phyloP scores from a whole-genome alignment of 2,113 vertebrate species.

The Merops nubicus region DNA sequence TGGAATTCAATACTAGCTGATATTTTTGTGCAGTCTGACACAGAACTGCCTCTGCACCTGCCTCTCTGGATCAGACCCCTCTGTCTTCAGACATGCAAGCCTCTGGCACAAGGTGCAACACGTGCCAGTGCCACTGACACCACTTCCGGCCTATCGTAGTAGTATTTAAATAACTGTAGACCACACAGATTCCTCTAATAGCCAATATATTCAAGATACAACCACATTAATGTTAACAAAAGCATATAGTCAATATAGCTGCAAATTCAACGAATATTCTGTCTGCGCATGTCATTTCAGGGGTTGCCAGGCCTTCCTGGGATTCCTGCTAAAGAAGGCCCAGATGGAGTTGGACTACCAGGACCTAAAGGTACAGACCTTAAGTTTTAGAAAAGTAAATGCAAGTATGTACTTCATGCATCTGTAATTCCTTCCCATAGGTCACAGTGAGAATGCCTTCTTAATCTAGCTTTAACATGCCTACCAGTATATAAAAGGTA shows the following conservation, averaged over 20 bases:
- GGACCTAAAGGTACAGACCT: constrained; percentile 86
- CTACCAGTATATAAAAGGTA: neutral
- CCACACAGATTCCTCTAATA: neutral
- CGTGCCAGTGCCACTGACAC: neutral
- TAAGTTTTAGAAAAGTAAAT: neutral
- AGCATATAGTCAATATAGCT: neutral
- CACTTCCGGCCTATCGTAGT: neutral
- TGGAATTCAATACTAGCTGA: neutral
- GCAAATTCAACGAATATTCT: neutral
- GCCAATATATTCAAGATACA: neutral
- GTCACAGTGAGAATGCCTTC: neutral
- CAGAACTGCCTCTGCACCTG: neutral
- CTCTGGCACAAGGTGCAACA: no score
- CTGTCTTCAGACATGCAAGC: neutral
- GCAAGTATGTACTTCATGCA: neutral
- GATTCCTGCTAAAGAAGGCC: constrained; percentile 81
- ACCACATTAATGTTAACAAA: neutral
- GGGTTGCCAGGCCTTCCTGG: constrained; percentile 86
- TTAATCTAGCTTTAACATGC: neutral
- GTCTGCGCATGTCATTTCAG: constrained; percentile 60
- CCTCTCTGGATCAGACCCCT: neutral
- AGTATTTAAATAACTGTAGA: neutral
- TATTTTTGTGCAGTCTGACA: neutral
- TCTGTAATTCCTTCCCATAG: neutral
- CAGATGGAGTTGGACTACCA: constrained; percentile 84